Conservation (phyloP, 2,888 invertebrate species). For the Macropis europaea region DNA sequence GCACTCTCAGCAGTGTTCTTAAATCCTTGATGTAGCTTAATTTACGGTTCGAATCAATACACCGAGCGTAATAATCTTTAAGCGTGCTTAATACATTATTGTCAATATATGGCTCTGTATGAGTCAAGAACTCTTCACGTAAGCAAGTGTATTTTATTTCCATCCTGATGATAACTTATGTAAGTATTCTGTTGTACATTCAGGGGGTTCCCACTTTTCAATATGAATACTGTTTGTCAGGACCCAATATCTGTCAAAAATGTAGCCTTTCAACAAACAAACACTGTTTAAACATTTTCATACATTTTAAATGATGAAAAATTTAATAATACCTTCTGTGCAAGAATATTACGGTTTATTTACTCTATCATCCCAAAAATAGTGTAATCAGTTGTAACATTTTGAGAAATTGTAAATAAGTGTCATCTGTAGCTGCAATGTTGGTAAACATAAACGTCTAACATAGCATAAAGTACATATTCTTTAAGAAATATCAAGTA, state of each 20-base stretch:
- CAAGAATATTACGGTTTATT: too few relatives aligned
- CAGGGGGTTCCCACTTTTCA: slow-evolving; percentile 23
- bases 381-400: too few relatives aligned
- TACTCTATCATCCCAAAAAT: too few relatives aligned
- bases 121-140: slow-evolving; percentile 32
- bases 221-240: neutral
- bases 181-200: neutral
- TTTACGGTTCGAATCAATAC: slow-evolving; percentile 65
- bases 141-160: slow-evolving; percentile 13
- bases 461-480: too few relatives aligned
- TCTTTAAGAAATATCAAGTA: neutral
- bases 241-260: neutral
- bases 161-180: neutral
- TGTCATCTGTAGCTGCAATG: neutral
- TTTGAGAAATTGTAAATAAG: neutral
- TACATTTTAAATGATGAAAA: neutral
- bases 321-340: neutral
- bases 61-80: slow-evolving; percentile 57
- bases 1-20: slow-evolving; percentile 58
- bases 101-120: slow-evolving; percentile 1
- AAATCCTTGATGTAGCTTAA: slow-evolving; percentile 63
- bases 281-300: neutral
- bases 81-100: slow-evolving; percentile 33
- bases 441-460: too few relatives aligned
- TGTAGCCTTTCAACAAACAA: neutral